A percentile compares a stretch with the other conserved stretches of the same genome.
These are phyloP conservation scores for Coendou prehensilis DNA, from an alignment of 2,797 vertebrate species.

Conservation along the genomic window DNA sequence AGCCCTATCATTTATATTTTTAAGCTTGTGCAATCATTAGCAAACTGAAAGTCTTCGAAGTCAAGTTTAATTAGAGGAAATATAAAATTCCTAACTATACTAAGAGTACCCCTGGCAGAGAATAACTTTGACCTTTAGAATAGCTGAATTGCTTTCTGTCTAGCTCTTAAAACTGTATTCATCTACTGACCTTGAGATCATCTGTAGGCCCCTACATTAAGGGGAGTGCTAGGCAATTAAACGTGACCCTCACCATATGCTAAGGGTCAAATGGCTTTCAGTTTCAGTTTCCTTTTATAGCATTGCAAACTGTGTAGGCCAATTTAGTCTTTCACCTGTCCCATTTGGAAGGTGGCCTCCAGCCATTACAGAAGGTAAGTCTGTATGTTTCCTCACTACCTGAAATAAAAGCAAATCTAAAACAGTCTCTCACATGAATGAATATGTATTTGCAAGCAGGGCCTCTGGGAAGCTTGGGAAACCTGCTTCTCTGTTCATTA, in stretches of 20 bases:
- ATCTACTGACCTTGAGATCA: not conserved
- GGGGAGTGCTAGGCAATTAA: not conserved
- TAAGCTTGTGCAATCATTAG: not conserved
- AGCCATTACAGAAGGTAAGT: not conserved
- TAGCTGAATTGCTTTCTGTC: not conserved
- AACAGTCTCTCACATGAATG: not conserved
- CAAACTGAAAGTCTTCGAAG: slow-evolving; percentile 31
- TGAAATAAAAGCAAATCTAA: slow-evolving; percentile 38
- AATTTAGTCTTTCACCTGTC: not conserved
- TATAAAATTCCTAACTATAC: not conserved
- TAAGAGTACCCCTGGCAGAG: not conserved
- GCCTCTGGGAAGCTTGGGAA: not conserved
- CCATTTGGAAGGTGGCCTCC: not conserved
- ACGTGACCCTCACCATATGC: not conserved
- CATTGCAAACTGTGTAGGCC: not conserved
- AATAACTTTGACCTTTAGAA: not conserved
- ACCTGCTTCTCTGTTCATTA: not conserved
- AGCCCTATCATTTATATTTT: not conserved
- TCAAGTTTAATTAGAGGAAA: not conserved
- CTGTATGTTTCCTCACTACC: not conserved
- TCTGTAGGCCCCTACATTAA: not conserved
- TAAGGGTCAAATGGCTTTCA: not conserved
- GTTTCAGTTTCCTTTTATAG: not conserved
- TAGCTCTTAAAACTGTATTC: not conserved
- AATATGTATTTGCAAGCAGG: not conserved